phyloP scores from a whole-genome alignment of 2,888 invertebrate genomes.

The Euzetes globulus region DNA sequence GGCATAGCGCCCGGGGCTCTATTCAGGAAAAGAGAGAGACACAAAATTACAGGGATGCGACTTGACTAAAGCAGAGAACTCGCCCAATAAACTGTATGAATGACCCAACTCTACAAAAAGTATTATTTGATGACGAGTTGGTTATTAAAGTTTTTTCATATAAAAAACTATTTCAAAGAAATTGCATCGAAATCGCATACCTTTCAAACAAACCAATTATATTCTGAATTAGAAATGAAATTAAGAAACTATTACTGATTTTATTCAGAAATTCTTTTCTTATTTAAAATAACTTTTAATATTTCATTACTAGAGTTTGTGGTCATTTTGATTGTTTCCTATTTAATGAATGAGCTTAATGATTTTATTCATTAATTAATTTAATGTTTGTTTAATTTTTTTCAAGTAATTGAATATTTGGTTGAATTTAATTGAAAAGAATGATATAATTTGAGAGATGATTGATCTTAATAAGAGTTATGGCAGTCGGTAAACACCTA shows the following conservation, averaged over 20 bases:
- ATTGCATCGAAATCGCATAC: not conserved
- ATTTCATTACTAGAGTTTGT: too few species aligned
- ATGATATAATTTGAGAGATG: not conserved
- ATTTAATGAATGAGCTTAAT: too few species aligned
- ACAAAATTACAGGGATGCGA: slow-evolving; percentile 21
- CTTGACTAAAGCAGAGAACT: slow-evolving; percentile 2
- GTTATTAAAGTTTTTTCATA: not conserved
- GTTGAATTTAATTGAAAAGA: slow-evolving; percentile 3
- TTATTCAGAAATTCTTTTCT: too few species aligned
- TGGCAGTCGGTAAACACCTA: slow-evolving; percentile 15
- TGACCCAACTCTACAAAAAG: not conserved
- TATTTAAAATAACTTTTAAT: too few species aligned
- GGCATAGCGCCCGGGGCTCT: slow-evolving; percentile 20
- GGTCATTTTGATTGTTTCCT: too few species aligned
- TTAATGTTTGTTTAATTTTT: too few species aligned
- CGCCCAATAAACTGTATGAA: slow-evolving; percentile 18
- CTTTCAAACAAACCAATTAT: slow-evolving; percentile 10
- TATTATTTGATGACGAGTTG: slow-evolving; percentile 14
- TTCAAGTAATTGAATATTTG: not conserved
- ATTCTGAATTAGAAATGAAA: not conserved
- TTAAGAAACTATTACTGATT: too few species aligned
- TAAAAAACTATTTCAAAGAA: not conserved
- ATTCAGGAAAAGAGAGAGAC: not conserved
- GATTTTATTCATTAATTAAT: too few species aligned
- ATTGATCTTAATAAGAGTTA: slow-evolving; percentile 7